These are phyloP conservation scores for Oreotrochilus melanogaster DNA, from an alignment of 2,113 vertebrate genomes.

Conservation along the genomic window DNA sequence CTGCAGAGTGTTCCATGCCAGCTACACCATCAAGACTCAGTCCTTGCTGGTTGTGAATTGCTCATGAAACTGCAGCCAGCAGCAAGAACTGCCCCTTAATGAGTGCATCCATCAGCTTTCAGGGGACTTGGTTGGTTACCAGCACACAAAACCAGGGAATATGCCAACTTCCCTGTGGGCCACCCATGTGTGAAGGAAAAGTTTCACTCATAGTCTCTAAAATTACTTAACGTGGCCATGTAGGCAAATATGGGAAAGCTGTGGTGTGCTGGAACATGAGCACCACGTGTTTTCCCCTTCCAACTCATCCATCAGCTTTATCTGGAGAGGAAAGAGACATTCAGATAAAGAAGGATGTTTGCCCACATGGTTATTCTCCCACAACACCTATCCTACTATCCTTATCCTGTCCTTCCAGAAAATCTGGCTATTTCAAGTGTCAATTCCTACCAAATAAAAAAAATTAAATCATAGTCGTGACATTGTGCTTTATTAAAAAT, in stretches of 20 bases:
- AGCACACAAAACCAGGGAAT: background rate
- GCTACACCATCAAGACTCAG: background rate
- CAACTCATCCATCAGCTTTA: background rate
- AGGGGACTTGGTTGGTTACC: slow-evolving; percentile 18
- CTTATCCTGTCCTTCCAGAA: background rate
- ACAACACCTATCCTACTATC: background rate
- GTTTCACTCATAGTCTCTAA: background rate
- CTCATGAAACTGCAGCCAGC: slow-evolving; percentile 19
- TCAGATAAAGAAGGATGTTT: background rate
- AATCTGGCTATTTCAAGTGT: background rate
- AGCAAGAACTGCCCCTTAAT: slow-evolving; percentile 36
- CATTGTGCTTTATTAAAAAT: background rate
- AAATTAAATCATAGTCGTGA: background rate
- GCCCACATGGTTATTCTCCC: background rate
- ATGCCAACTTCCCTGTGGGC: background rate
- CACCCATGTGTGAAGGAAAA: background rate
- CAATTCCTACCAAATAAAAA: background rate
- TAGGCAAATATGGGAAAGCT: background rate
- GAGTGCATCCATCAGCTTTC: slow-evolving; percentile 54
- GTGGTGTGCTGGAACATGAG: background rate
- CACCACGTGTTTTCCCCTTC: background rate
- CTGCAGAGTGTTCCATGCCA: background rate
- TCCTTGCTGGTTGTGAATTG: background rate
- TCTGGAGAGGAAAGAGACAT: background rate
- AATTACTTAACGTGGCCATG: background rate